phyloP scores from a whole-genome alignment of 1,140 invertebrate species.

The Carcinoscorpius rotundicauda region DNA sequence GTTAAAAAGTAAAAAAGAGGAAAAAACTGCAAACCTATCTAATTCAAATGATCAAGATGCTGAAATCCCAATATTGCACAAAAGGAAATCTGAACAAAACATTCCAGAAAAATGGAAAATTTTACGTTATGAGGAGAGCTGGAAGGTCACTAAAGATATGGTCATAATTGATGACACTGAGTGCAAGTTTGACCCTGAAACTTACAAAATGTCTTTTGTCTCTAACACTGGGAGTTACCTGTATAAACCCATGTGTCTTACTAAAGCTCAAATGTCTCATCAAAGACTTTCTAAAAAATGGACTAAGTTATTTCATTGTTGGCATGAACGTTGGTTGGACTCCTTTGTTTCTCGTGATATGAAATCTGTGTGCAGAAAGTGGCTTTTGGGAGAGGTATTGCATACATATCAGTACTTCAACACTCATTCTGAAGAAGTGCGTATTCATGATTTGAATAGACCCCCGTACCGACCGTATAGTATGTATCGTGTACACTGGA shows the following conservation, averaged over 20 bases:
- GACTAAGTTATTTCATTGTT: too few species aligned
- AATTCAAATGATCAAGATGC: background rate
- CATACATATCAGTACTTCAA: too few species aligned
- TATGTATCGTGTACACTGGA: too few species aligned
- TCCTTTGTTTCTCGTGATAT: too few species aligned
- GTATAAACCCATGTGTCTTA: constrained; percentile 59
- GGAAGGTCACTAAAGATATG: constrained; percentile 5
- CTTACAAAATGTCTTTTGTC: constrained; percentile 62
- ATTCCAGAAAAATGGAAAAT: background rate
- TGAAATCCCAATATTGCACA: background rate
- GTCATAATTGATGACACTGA: constrained; percentile 47
- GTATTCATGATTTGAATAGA: too few species aligned
- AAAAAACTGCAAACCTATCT: background rate
- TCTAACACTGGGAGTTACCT: constrained; percentile 63
- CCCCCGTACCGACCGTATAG: too few species aligned
- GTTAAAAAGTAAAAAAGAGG: background rate
- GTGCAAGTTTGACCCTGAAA: constrained; percentile 55
- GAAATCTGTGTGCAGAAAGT: too few species aligned
- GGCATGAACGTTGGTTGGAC: too few species aligned
- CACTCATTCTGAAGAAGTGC: too few species aligned
- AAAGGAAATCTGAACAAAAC: background rate
- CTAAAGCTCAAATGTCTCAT: constrained; percentile 40
- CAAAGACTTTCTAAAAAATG: too few species aligned
- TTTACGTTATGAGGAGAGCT: background rate
- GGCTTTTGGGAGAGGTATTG: too few species aligned